phyloP scores from a whole-genome alignment of 2,797 vertebrate genomes.

The Muraenolepis orangiensis region DNA sequence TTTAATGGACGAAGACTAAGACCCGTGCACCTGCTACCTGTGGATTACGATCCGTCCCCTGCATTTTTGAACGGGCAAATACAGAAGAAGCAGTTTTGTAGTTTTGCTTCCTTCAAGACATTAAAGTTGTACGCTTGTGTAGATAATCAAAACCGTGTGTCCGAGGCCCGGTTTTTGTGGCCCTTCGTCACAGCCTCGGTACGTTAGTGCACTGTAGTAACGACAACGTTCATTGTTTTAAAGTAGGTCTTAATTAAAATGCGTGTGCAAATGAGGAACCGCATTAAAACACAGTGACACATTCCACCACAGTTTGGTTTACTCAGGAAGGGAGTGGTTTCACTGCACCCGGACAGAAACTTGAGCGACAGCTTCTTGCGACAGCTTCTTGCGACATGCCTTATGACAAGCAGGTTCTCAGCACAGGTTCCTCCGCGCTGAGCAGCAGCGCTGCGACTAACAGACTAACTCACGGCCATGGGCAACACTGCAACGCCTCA shows the following conservation, averaged over 20 bases:
- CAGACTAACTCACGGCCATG: conserved; percentile 57
- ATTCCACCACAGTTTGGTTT: conserved; percentile 29
- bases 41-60: conserved; percentile 7
- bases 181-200: neutral
- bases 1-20: neutral
- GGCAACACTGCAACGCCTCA: conserved; percentile 61
- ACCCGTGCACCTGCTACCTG: conserved; percentile 50
- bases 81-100: no score
- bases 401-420: conserved; percentile 74
- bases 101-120: neutral
- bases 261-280: neutral
- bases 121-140: neutral
- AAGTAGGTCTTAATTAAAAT: neutral
- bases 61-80: neutral
- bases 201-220: neutral
- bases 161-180: no score
- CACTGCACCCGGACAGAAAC: conserved; percentile 64
- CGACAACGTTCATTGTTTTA: neutral
- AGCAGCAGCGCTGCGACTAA: conserved; percentile 37
- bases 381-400: conserved; percentile 79
- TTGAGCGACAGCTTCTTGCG: conserved; percentile 79
- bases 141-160: neutral
- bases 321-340: conserved; percentile 68
- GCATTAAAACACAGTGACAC: neutral
- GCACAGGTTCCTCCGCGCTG: conserved; percentile 68